Base-by-base conservation (phyloP, 2,797 vertebrate species). In the Leptatherina wallacei region DNA sequence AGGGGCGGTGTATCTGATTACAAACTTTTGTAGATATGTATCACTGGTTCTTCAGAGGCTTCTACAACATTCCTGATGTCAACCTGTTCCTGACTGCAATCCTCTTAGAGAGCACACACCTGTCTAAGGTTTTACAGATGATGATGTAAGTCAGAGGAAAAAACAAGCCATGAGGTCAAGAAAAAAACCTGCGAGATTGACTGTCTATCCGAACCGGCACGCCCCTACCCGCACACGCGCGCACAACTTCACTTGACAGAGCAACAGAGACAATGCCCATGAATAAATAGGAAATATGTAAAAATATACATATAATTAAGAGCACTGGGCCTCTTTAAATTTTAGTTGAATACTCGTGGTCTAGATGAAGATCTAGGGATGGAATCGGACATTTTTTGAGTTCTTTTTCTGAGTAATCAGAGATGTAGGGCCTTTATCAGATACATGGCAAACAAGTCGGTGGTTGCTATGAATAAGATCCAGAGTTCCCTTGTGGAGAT, bases 381-480 rank as follows among this genome's bases (percentile, higher is more conserved):
- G 61, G 29, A 29, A 12, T 20, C 32, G 14, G 6, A 52, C 22
- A 6, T 56, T 44, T 44, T 32, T 24, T 44, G 6, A 42, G 20
- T 20, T 18, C 24, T 24, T n/a, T 16, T 4, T 32, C 6, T 13
- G 20, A 30, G 57, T 58, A 64, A 38, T 29, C 9, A 55, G 16
- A 38, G 54, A 63, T 63, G 16, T 35, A 58, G 22, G 35, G 57
- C 27, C 29, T 29, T 49, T 20, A 70, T 69, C 58, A 54, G 27
- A 62, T 27, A 30, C 5, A 16, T 38, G 51, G 30, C 32, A 24
- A 64, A 38, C 54, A 58, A 57, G 22, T 3, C 30, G 49, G 22
- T 38, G 61, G 61, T 64, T 61, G 59, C 24, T 60, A 36, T 65
- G 47, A 60, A 42, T 40, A 6, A 32, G 33, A 65, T 13, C 55